Evolutionary conservation across 2,113 vertebrate genomes (phyloP).

Genomic region (Hemicordylus capensis): DNA sequence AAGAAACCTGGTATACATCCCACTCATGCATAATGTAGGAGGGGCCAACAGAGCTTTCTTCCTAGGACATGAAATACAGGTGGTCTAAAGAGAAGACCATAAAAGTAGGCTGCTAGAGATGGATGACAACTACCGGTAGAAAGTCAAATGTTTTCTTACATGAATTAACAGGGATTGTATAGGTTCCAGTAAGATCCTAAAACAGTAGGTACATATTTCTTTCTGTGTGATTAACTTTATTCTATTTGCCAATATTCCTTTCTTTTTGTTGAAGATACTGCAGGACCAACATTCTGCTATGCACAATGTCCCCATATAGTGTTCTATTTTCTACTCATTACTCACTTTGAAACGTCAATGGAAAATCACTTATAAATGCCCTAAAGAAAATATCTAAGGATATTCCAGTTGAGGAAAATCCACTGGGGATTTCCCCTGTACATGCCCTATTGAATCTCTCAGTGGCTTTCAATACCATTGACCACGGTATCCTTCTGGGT

Average conservation of each 20-base stretch:
- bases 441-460: too few relatives aligned
- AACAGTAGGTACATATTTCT: not conserved
- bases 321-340: not conserved
- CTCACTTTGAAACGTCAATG: not conserved
- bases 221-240: fast-evolving
- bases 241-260: not conserved
- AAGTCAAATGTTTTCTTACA: conserved; percentile 32
- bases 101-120: not conserved
- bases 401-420: too few relatives aligned
- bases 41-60: too few relatives aligned
- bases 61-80: not conserved
- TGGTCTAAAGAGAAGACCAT: not conserved
- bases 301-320: not conserved
- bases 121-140: not conserved
- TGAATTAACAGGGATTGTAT: not conserved
- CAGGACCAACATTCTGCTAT: not conserved
- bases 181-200: not conserved
- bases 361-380: not conserved
- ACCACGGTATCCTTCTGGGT: too few relatives aligned
- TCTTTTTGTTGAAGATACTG: not conserved
- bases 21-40: too few relatives aligned
- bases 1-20: conserved; percentile 37
- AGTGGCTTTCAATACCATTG: too few relatives aligned
- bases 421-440: too few relatives aligned
- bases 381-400: not conserved